These are phyloP conservation scores for Xiphophorus maculatus DNA, from an alignment of 2,113 vertebrate species.

Conservation along the genomic window DNA sequence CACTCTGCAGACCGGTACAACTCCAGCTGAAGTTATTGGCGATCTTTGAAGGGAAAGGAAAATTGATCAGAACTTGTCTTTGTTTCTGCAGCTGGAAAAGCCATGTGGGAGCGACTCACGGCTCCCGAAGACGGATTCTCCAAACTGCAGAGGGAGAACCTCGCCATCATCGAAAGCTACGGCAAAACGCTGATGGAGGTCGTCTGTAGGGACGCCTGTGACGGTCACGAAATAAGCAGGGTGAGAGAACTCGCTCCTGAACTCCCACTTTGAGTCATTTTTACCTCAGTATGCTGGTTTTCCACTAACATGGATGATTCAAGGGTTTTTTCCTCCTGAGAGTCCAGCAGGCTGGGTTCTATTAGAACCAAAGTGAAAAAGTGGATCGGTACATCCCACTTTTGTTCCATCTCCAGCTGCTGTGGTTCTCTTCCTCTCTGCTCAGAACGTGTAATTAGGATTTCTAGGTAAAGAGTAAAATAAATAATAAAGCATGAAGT, in stretches of 20 bases:
- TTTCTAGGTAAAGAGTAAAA: too few species aligned
- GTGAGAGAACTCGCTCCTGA: slow-evolving; percentile 71
- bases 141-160: slow-evolving; percentile 94
- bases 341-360: too few species aligned
- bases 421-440: too few species aligned
- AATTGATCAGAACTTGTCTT: neutral
- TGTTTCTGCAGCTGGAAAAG: slow-evolving; percentile 82
- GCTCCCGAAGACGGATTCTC: slow-evolving; percentile 95
- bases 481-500: too few species aligned
- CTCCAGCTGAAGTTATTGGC: neutral
- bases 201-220: slow-evolving; percentile 95
- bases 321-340: too few species aligned
- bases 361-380: too few species aligned
- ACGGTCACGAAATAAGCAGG: slow-evolving; percentile 95
- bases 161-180: slow-evolving; percentile 94
- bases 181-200: slow-evolving; percentile 96
- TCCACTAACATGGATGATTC: too few species aligned
- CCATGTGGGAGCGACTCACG: slow-evolving; percentile 96
- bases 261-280: too few species aligned
- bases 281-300: too few species aligned
- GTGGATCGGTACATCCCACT: too few species aligned
- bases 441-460: too few species aligned
- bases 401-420: too few species aligned
- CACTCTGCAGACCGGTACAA: slow-evolving; percentile 91
- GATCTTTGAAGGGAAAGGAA: neutral